Base-by-base conservation (phyloP, 2,888 invertebrate genomes). In the Alentia gelatinosa region DNA sequence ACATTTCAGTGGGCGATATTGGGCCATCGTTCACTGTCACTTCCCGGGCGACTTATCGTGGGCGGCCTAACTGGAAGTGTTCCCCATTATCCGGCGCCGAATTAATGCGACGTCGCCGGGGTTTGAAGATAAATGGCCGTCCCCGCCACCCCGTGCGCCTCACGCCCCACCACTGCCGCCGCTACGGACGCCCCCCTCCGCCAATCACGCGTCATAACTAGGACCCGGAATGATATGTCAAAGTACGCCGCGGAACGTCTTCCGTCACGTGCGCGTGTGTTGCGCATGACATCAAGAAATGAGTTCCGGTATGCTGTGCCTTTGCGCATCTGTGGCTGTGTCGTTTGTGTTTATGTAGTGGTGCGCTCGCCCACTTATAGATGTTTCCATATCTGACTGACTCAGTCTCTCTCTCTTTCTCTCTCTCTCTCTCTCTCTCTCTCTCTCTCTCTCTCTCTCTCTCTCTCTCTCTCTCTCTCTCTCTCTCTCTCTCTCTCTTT, bases 11-110 rank as follows among this genome's bases (percentile, higher is more conserved):
- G 12, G 74, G 79, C 79, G 79, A 79, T 79, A 79, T 79, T 79
- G 79, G 79, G 19, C 79, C 37, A 79, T 79, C 79, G 79, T 79
- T 79, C 79, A 79, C 79, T 79, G 79, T 79, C 79, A 37, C 23
- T 15, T 5, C 23, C 63, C 15, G 79, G n/a, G 19, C 35, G 79
- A 26, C 37, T 79, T 79, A 79, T 79, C 79, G 37, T 79, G 79
- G 12, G 79, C 1, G 79, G 79, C 37, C 79, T 39, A 79, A 79
- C 79, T 39, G 79, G 23, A 19, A 68, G 79, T 39, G n/a, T 12
- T 35, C 79, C 63, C 37, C 39, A 39, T 79, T 39, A 79, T 35
- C 37, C 79, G 39, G 37, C 79, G 19, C 79, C 1, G 79, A 35
- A 79, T 79, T 79, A 79, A 79, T 79, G 39, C 79, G 79, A 12